Percentiles rank a stretch among this genome's conserved stretches.
phyloP scores from a whole-genome alignment of 2,888 invertebrate genomes.

The Diarsia mendica region DNA sequence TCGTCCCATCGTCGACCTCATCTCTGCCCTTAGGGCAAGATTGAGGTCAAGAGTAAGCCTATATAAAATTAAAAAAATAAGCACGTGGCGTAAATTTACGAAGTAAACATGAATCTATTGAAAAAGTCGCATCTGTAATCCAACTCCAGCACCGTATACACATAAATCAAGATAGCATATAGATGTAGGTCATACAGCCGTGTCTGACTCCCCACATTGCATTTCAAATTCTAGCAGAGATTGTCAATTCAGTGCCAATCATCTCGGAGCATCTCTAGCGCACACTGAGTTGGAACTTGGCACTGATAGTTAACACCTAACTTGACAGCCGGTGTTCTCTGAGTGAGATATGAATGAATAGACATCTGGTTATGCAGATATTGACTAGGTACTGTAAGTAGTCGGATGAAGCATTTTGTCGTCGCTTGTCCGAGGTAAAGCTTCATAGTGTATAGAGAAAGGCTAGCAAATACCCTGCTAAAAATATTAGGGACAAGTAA shows the following conservation, averaged over 20 bases:
- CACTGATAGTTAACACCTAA: conserved; percentile 5
- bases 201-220: conserved; percentile 12
- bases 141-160: background rate
- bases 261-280: conserved; percentile 13
- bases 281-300: conserved; percentile 11
- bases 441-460: too few species aligned
- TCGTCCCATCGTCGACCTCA: too few species aligned
- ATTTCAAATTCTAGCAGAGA: conserved; percentile 33
- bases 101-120: background rate
- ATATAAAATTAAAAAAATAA: too few species aligned
- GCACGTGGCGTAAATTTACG: too few species aligned
- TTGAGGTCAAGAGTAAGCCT: too few species aligned
- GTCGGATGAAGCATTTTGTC: background rate
- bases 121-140: background rate
- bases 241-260: conserved; percentile 48
- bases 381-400: background rate
- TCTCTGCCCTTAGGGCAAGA: too few species aligned
- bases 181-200: conserved; percentile 17
- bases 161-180: conserved; percentile 10
- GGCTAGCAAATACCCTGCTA: too few species aligned
- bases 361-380: conserved; percentile 1
- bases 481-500: too few species aligned
- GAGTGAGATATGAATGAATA: background rate
- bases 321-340: conserved; percentile 21
- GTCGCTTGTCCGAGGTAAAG: background rate